These are phyloP conservation scores for Drosophila micromelanica DNA, from an alignment of 1,140 invertebrate genomes.

Conservation along the genomic window DNA sequence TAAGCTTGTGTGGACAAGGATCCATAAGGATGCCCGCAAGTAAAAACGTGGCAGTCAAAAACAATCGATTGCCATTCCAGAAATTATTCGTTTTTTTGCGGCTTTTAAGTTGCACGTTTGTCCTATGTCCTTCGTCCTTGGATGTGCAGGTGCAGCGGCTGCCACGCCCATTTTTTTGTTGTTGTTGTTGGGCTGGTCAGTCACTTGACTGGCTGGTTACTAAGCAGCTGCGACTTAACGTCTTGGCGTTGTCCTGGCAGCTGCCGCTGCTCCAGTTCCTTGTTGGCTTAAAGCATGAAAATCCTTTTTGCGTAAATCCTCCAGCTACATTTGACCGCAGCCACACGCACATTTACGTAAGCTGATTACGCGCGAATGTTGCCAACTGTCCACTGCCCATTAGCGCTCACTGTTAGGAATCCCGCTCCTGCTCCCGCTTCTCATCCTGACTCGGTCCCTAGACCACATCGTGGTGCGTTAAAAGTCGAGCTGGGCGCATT, in stretches of 20 bases:
- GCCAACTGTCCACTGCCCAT: slow-evolving; percentile 47
- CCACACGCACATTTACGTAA: slow-evolving; percentile 74
- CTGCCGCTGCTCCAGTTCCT: slow-evolving; percentile 3
- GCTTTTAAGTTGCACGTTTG: no score
- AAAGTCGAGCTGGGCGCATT: slow-evolving; percentile 23
- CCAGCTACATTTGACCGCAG: slow-evolving; percentile 64
- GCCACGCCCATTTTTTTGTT: slow-evolving; percentile 8
- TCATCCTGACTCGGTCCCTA: background rate
- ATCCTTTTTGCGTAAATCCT: slow-evolving; percentile 64
- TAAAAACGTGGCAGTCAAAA: no score
- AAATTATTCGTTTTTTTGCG: slow-evolving; percentile 1
- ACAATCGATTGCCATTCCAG: slow-evolving; percentile 10
- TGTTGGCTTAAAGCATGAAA: slow-evolving; percentile 43
- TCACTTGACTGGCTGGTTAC: slow-evolving; percentile 40
- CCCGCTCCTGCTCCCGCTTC: background rate
- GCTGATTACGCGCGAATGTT: slow-evolving; percentile 63
- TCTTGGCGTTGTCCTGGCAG: slow-evolving; percentile 22
- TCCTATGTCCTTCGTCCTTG: no score
- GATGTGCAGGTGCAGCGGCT: slow-evolving; percentile 28
- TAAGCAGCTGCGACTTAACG: slow-evolving; percentile 36
- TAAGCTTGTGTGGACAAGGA: no score
- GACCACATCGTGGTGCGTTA: slow-evolving; percentile 6
- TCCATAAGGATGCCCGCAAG: no score
- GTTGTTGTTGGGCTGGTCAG: no score
- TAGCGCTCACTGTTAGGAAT: slow-evolving; percentile 32